Conservation (phyloP, 2,888 invertebrate genomes). For the Eupithecia inturbata region DNA sequence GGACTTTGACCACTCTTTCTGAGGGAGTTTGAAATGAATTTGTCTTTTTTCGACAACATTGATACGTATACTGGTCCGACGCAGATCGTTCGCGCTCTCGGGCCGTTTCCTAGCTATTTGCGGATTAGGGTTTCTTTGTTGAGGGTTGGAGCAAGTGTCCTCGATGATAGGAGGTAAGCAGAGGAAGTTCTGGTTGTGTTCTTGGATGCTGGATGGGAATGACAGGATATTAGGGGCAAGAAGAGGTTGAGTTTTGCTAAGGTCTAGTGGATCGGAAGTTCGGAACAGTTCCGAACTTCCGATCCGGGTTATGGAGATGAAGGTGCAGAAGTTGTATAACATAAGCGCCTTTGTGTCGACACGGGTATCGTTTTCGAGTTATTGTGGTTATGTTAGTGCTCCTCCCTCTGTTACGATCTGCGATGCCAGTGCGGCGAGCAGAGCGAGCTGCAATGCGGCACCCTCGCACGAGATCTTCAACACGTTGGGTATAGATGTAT, state of each 20-base stretch:
- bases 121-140: not conserved
- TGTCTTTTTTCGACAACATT: not conserved
- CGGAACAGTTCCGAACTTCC: too few species aligned
- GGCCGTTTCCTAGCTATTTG: constrained; percentile 3
- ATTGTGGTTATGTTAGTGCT: too few species aligned
- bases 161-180: constrained; percentile 27
- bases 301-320: not conserved
- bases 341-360: too few species aligned
- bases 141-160: constrained; percentile 11
- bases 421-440: too few species aligned
- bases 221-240: constrained; percentile 3
- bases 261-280: not conserved
- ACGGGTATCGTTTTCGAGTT: too few species aligned
- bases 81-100: not conserved
- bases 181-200: constrained; percentile 26
- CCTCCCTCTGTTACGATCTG: too few species aligned
- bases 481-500: too few species aligned
- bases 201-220: constrained; percentile 45
- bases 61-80: not conserved
- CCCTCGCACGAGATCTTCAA: too few species aligned
- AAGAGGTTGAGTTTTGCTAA: not conserved
- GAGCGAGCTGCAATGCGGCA: too few species aligned
- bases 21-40: not conserved
- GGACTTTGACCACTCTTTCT: not conserved
- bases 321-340: too few species aligned